Conservation (phyloP, 2,797 vertebrate species). For the Sebastiscus tertius region DNA sequence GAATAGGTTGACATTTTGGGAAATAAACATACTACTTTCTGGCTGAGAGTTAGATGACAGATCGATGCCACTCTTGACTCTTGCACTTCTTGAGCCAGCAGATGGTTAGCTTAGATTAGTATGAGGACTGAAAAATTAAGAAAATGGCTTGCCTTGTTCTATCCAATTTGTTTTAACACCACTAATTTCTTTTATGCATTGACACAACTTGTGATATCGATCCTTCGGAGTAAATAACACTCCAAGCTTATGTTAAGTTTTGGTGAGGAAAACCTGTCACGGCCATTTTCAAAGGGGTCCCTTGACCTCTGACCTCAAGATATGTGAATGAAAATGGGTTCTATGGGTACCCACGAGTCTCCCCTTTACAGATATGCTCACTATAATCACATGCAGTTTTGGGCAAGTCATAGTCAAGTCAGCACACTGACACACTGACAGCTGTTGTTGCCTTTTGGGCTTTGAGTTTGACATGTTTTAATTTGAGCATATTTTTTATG, state of each 20-base stretch:
- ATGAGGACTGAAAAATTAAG: background rate
- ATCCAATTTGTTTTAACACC: background rate
- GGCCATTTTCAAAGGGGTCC: too few species aligned
- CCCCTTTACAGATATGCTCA: fast-evolving
- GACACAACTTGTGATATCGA: background rate
- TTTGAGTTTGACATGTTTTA: too few species aligned
- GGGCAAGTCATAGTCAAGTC: too few species aligned
- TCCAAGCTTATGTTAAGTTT: fast-evolving
- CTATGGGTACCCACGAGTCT: too few species aligned
- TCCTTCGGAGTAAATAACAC: background rate
- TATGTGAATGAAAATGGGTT: too few species aligned
- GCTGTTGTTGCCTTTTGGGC: too few species aligned
- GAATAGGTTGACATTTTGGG: background rate
- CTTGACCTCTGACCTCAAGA: too few species aligned
- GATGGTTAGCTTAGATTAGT: background rate
- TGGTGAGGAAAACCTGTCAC: background rate
- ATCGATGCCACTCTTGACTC: background rate
- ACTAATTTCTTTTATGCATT: background rate
- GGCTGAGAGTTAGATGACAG: background rate
- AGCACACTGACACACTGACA: too few species aligned
- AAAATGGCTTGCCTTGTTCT: fast-evolving
- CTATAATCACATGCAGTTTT: too few species aligned
- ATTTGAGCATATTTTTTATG: too few species aligned
- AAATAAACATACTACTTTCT: background rate
- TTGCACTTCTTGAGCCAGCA: background rate